phyloP scores from a whole-genome alignment of 2,797 vertebrate species.

The Chelmon rostratus region DNA sequence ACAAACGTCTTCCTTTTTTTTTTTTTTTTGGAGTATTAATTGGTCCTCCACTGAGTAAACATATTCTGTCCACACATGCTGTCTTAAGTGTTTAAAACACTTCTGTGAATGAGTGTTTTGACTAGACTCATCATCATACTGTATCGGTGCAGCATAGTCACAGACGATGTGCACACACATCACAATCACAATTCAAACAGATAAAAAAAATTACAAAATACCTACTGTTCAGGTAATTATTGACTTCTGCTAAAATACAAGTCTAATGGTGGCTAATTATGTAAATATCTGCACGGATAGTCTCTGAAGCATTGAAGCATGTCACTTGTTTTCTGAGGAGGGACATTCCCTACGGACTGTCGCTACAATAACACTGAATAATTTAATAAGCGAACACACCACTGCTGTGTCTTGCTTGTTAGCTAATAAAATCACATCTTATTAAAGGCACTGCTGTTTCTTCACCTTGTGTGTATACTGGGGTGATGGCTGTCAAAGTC shows the following conservation, averaged over 20 bases:
- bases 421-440: constrained; percentile 82
- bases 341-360: constrained; percentile 47
- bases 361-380: constrained; percentile 77
- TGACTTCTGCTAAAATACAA: constrained; percentile 66
- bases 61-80: constrained; percentile 20
- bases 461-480: constrained; percentile 48
- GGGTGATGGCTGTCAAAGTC: constrained; percentile 3
- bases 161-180: constrained; percentile 14
- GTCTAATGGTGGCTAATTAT: constrained; percentile 76
- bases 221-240: constrained; percentile 69
- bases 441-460: constrained; percentile 72
- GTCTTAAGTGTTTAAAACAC: constrained; percentile 24
- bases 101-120: constrained; percentile 40
- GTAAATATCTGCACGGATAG: constrained; percentile 65
- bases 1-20: too few species aligned
- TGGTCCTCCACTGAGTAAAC: constrained; percentile 19
- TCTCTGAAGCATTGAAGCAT: constrained; percentile 59
- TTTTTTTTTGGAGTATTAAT: constrained; percentile 1
- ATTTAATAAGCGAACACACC: constrained; percentile 80
- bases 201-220: constrained; percentile 42
- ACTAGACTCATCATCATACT: constrained; percentile 35
- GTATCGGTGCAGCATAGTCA: constrained; percentile 22
- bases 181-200: constrained; percentile 25
- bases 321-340: constrained; percentile 47
- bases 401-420: constrained; percentile 77